Base-by-base conservation (phyloP, 2,797 vertebrate genomes). In the Coregonus suidteri region DNA sequence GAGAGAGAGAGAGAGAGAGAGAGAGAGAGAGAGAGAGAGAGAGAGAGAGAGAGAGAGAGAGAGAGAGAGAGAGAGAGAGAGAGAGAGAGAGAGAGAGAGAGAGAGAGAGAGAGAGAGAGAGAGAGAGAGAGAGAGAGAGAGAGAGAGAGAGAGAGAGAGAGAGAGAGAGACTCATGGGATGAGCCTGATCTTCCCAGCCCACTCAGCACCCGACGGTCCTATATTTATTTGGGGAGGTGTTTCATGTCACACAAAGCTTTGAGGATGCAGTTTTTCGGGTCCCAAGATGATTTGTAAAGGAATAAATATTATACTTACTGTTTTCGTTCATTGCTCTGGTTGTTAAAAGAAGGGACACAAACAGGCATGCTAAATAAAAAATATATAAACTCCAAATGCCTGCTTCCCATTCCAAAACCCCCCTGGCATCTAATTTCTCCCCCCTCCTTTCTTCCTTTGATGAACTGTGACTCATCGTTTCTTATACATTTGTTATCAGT, bases 261-360 rank as follows among this genome's bases (percentile, higher is more conserved):
- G 77, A 47, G 18, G 69, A 77, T 80, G 85, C 74, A 51, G 72
- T 78, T 81, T 1, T 68, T 64, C 18, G n/a, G 18, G 11, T 20
- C 59, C 18, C 14, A 6, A 64, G 59, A 66, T 66, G 15, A 66
- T 66, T 25, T 20, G 6, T 20, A 20, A 37, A 6, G 35, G 41
- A 62, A 74, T n/a, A 20, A 59, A 59, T 59, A 59, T 59, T 59
- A 6, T 14, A 7, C 41, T 20, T 13, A 25, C 20, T 20, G 3
- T 16, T 72, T 5, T 35, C 86, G 82, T 86, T 88, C 86, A 89
- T 88, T 90, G 86, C 90, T 91, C 89, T 88, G 85, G 79, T 88
- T 87, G 81, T 90, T 86, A 85, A 88, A 85, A 80, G 11, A 65
- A 65, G 4, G 30, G 30, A 34, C 4, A 66, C 7, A 7, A 15